phyloP scores from a whole-genome alignment of 2,113 vertebrate genomes.

The Crocuta crocuta region DNA sequence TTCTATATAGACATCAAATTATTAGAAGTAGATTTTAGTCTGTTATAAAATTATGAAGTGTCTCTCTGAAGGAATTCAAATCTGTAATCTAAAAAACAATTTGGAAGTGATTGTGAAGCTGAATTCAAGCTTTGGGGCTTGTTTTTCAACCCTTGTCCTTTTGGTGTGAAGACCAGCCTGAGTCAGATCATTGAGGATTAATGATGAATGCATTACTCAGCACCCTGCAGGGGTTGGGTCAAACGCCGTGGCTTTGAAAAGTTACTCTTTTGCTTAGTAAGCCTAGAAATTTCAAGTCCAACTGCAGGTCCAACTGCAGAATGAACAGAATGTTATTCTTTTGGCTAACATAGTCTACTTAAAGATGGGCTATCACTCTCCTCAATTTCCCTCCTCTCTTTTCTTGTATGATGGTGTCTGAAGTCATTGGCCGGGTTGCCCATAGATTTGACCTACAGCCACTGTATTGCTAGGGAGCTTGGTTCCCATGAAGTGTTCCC shows the following conservation, averaged over 20 bases:
- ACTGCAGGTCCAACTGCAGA: not conserved
- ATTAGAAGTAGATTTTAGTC: not conserved
- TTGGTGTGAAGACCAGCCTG: conserved; percentile 52
- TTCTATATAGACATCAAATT: conserved; percentile 18
- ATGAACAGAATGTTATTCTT: conserved; percentile 32
- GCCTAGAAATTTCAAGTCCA: conserved; percentile 51
- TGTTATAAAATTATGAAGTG: conserved; percentile 43
- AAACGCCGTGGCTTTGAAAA: conserved; percentile 58
- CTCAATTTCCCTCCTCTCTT: not conserved
- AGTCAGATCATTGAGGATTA: conserved; percentile 71
- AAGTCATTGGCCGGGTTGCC: not conserved
- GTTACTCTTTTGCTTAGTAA: conserved; percentile 76
- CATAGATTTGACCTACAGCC: not conserved
- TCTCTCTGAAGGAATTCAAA: conserved; percentile 5
- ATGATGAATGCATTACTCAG: conserved; percentile 72
- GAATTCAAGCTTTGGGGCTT: not conserved
- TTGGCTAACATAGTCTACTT: not conserved
- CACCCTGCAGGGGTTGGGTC: conserved; percentile 18
- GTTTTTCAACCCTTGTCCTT: conserved; percentile 73
- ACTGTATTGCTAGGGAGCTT: not conserved
- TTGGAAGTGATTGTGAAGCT: conserved; percentile 33
- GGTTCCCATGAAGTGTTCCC: not conserved
- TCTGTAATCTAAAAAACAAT: conserved; percentile 22
- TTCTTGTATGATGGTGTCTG: not conserved
- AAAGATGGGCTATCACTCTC: not conserved